Evolutionary conservation across 1,140 invertebrate species (phyloP).

Genomic region (Drosophila sproati): DNA sequence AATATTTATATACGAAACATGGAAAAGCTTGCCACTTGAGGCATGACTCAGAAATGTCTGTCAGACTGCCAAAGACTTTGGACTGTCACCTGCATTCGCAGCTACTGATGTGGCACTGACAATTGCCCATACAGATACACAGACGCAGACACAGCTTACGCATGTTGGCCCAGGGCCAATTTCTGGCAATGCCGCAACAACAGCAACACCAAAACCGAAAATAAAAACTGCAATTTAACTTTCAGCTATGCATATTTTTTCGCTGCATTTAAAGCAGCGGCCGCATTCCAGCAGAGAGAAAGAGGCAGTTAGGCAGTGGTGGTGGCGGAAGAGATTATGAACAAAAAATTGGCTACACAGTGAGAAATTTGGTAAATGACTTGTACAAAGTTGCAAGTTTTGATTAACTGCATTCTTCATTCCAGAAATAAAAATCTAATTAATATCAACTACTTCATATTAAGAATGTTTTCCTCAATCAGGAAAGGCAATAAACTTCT

Average conservation of each 20-base stretch:
- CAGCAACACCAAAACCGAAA: constrained; percentile 8
- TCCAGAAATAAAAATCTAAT: too few species aligned
- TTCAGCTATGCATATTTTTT: constrained; percentile 38
- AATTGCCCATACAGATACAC: constrained; percentile 19
- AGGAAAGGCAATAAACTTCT: too few species aligned
- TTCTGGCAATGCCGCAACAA: background rate
- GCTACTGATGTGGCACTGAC: constrained; percentile 32
- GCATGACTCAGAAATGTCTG: constrained; percentile 19
- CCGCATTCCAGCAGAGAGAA: background rate
- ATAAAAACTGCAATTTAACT: constrained; percentile 42
- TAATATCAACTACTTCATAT: too few species aligned
- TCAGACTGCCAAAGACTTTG: background rate
- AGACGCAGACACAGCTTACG: background rate
- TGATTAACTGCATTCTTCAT: too few species aligned
- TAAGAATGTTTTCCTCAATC: too few species aligned
- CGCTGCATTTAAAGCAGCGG: constrained; percentile 6
- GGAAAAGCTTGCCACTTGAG: constrained; percentile 21
- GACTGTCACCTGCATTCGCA: constrained; percentile 4
- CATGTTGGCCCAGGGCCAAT: constrained; percentile 17
- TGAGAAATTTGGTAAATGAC: background rate
- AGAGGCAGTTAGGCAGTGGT: background rate
- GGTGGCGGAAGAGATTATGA: background rate
- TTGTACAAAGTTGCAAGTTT: too few species aligned
- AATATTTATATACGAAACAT: too few species aligned
- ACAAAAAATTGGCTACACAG: constrained; percentile 6